phyloP scores from a whole-genome alignment of 1,140 invertebrate genomes.

The Globodera rostochiensis region DNA sequence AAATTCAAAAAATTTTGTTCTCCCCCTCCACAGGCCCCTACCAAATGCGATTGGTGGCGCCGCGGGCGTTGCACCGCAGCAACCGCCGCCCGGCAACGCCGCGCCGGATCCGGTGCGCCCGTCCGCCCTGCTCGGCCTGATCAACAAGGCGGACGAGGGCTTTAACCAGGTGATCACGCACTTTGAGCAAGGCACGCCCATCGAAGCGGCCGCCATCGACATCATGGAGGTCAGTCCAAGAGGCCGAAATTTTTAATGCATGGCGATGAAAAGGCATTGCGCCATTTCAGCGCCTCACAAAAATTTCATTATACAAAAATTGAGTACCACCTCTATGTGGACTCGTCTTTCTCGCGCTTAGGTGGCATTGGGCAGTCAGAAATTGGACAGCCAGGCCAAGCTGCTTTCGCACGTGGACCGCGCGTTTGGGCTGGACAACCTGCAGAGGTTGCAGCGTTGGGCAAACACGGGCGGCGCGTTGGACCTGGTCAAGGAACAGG shows the following conservation, averaged over 20 bases:
- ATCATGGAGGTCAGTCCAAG: constrained; percentile 50
- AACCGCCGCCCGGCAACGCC: constrained; percentile 18
- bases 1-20: too few relatives aligned
- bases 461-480: constrained; percentile 65
- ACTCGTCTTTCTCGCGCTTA: constrained; percentile 9
- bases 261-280: too few relatives aligned
- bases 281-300: too few relatives aligned
- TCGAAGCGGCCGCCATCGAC: constrained; percentile 61
- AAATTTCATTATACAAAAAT: background rate
- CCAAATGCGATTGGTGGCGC: constrained; percentile 25
- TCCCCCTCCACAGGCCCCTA: background rate
- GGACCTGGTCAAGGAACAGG: constrained; percentile 64
- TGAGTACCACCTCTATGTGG: constrained; percentile 4
- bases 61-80: constrained; percentile 15
- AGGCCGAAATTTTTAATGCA: background rate
- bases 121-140: constrained; percentile 58
- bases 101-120: constrained; percentile 36
- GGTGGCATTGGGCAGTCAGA: constrained; percentile 60
- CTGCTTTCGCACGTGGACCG: constrained; percentile 62
- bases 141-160: constrained; percentile 62
- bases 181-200: constrained; percentile 62
- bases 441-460: constrained; percentile 63
- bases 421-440: constrained; percentile 62
- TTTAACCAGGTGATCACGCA: constrained; percentile 65
- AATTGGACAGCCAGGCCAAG: constrained; percentile 65